Evolutionary conservation across 2,797 vertebrate genomes (phyloP).

Genomic region (Silurus lanzhouensis): DNA sequence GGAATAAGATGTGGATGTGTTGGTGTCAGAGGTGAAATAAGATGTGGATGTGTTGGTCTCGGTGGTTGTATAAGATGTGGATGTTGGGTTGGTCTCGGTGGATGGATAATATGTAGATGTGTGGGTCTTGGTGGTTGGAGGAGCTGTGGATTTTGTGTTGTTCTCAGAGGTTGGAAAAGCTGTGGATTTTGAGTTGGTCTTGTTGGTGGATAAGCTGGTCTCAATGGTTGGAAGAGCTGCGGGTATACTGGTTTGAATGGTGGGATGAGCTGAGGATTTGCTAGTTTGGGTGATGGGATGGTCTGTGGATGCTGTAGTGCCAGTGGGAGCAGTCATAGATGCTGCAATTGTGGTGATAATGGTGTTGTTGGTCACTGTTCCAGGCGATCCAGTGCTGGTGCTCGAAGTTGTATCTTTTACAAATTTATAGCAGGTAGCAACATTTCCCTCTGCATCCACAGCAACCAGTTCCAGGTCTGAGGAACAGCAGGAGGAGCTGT

Average conservation of each 20-base stretch:
- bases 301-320: background rate
- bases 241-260: background rate
- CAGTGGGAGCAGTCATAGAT: background rate
- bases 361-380: background rate
- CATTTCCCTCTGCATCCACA: constrained; percentile 67
- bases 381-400: background rate
- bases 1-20: too few relatives aligned
- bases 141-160: too few relatives aligned
- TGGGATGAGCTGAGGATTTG: background rate
- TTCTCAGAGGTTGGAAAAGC: too few relatives aligned
- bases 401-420: constrained; percentile 1
- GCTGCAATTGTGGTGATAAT: constrained; percentile 19
- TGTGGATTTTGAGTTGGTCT: too few relatives aligned
- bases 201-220: too few relatives aligned
- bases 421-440: constrained; percentile 60
- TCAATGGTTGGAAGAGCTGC: background rate
- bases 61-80: too few relatives aligned
- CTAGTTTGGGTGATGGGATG: background rate
- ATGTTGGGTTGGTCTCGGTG: too few relatives aligned
- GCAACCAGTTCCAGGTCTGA: constrained; percentile 60
- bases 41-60: too few relatives aligned
- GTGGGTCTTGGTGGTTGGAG: too few relatives aligned
- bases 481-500: constrained; percentile 69
- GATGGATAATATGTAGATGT: too few relatives aligned
- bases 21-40: too few relatives aligned